Evolutionary conservation across 2,888 invertebrate genomes (phyloP), one percentile per base, ranked within the genome.

Genomic region (Lasius platythorax): DNA sequence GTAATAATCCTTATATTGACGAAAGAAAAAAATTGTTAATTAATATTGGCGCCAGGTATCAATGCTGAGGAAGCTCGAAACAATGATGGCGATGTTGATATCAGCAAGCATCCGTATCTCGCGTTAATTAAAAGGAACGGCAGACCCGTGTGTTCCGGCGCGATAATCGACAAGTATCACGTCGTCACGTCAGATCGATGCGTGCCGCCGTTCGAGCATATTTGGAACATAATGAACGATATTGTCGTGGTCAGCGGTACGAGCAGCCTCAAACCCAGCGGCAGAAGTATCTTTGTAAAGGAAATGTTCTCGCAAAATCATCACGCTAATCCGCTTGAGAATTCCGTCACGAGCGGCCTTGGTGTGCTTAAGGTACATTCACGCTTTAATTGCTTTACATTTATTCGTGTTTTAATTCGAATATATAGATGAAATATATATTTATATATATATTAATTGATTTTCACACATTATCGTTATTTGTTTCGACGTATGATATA

Each of bases 151-250:
- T 84, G 84, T 46, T 61, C 66, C 33, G 84, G 84, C 5, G 81
- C 50, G 37, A 84, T 84, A 37, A 6, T 81, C 15, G 72, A 66
- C 6, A 3, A 66, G 2, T 28, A 23, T 37, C 66, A 84, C 28
- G 18, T 84, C 6, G 4, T 84, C n/a, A 84, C 84, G 5, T 81
- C 84, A 5, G 81, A 73, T 23, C 81, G 73, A 43, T 84, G 84
- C n/a, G 81, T 84, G 11, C 81, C 81, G 23, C 12, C 81, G 0
- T 74, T 68, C 18, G 40, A 56, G 1, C 72, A 81, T 50, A 9
- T 33, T 5, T 81, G 81, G 56, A 61, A 73, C 12, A 1, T 53
- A 3, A 67, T 66, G 64, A 73, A 58, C 4, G 6, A n/a, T 56
- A 67, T 84, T 8, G n/a, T 46, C 9, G n/a, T 81, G n/a, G 73